Evolutionary conservation across 2,113 vertebrate species (phyloP).

Genomic region (Amphilophus citrinellus): DNA sequence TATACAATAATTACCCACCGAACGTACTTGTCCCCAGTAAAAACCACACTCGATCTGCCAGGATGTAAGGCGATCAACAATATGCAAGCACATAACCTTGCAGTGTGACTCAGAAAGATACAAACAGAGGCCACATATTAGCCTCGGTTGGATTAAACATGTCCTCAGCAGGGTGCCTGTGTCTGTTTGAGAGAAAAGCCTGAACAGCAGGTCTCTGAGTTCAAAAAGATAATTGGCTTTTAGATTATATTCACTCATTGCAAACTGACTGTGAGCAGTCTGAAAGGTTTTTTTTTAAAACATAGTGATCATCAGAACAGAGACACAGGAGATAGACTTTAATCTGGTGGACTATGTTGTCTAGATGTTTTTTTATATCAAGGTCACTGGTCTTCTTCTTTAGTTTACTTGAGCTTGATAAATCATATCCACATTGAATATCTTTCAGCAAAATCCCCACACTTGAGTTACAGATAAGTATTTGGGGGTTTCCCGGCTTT

Average conservation of each 20-base stretch:
- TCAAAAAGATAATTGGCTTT: slow-evolving; percentile 46
- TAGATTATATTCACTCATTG: slow-evolving; percentile 7
- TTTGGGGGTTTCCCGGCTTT: slow-evolving; percentile 18
- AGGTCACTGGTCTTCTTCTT: background rate
- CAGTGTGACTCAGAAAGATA: background rate
- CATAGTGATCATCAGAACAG: background rate
- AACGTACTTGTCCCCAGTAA: background rate
- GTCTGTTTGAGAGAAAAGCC: slow-evolving; percentile 44
- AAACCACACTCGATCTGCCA: background rate
- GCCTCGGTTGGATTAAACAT: slow-evolving; percentile 43
- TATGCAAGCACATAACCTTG: background rate
- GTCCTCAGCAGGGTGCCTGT: slow-evolving; percentile 51
- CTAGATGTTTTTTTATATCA: background rate
- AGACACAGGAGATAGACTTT: background rate
- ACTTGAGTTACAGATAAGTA: slow-evolving; percentile 10
- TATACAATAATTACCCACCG: background rate
- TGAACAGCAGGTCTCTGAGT: slow-evolving; percentile 27
- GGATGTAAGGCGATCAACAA: background rate
- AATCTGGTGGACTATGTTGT: background rate
- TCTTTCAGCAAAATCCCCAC: background rate
- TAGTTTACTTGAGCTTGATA: background rate
- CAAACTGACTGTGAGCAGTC: background rate
- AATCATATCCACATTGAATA: background rate
- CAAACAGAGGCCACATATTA: slow-evolving; percentile 27
- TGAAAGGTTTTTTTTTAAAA: background rate